Evolutionary conservation across 2,888 invertebrate species (phyloP).

Genomic region (Ramazzottius varieornatus): DNA sequence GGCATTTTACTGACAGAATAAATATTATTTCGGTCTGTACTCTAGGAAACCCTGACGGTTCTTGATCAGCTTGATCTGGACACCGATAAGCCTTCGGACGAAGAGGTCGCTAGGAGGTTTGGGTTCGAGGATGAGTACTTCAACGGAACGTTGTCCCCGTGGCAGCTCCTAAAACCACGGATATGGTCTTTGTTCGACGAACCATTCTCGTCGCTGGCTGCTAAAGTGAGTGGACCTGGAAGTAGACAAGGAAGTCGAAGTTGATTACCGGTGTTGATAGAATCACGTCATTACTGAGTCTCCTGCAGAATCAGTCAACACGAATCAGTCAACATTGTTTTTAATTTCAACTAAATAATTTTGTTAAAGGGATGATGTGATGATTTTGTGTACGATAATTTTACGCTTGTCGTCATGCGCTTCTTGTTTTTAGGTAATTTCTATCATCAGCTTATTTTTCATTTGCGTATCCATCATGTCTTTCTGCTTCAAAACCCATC

Average conservation of each 20-base stretch:
- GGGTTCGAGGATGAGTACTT: constrained; percentile 27
- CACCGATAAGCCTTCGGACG: constrained; percentile 28
- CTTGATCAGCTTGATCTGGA: constrained; percentile 30
- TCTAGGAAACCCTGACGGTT: constrained; percentile 27
- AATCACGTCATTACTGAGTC: no score
- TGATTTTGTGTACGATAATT: no score
- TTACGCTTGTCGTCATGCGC: no score
- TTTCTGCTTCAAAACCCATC: constrained; percentile 85
- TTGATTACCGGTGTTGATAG: no score
- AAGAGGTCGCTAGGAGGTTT: constrained; percentile 30
- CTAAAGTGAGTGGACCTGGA: constrained; percentile 24
- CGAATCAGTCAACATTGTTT: no score
- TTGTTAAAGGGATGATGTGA: no score
- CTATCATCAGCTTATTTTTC: constrained; percentile 74
- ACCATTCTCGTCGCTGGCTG: constrained; percentile 27
- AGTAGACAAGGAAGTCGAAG: no score
- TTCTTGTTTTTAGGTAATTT: constrained; percentile 44
- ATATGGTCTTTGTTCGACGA: constrained; percentile 31
- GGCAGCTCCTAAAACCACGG: constrained; percentile 28
- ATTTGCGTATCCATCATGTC: constrained; percentile 80
- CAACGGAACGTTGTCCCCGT: constrained; percentile 24
- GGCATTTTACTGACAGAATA: no score
- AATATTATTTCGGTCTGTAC: no score
- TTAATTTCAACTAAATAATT: no score
- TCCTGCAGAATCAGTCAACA: no score